A percentile compares a stretch with the other conserved stretches of the same genome.
Evolutionary conservation across 2,113 vertebrate genomes (phyloP).

Genomic region (Aphelocoma coerulescens): DNA sequence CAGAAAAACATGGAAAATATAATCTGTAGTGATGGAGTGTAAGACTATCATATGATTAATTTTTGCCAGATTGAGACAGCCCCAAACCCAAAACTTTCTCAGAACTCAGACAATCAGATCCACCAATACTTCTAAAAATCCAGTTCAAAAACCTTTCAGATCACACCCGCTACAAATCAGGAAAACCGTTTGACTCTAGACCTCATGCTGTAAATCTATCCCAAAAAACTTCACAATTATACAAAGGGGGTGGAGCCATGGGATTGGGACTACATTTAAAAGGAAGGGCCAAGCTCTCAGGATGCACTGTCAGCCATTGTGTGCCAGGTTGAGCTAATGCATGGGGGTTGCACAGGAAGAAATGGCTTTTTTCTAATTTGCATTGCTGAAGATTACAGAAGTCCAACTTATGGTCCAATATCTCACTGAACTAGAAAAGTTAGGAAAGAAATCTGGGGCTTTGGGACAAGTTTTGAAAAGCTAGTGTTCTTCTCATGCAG

Average conservation of each 20-base stretch:
- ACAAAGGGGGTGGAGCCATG: not conserved
- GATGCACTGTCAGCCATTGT: not conserved
- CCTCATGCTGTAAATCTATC: not conserved
- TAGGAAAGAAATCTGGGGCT: not conserved
- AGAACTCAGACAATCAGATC: not conserved
- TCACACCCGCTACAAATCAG: not conserved
- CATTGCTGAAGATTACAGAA: not conserved
- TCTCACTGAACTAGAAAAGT: not conserved
- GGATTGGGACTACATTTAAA: fast-evolving
- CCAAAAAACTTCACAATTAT: not conserved
- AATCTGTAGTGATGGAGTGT: not conserved
- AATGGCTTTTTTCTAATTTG: not conserved
- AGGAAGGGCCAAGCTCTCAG: fast-evolving
- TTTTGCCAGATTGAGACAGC: not conserved
- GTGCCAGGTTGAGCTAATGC: not conserved
- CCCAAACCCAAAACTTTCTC: not conserved
- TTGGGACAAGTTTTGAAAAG: not conserved
- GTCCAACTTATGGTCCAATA: not conserved
- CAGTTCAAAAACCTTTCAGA: not conserved
- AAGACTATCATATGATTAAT: not conserved
- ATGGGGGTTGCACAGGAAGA: not conserved
- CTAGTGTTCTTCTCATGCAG: not conserved
- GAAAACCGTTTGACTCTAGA: not conserved
- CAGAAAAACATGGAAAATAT: not conserved
- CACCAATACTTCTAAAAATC: not conserved